Base-by-base conservation (phyloP, 2,888 invertebrate genomes). In the Mythimna ferrago region DNA sequence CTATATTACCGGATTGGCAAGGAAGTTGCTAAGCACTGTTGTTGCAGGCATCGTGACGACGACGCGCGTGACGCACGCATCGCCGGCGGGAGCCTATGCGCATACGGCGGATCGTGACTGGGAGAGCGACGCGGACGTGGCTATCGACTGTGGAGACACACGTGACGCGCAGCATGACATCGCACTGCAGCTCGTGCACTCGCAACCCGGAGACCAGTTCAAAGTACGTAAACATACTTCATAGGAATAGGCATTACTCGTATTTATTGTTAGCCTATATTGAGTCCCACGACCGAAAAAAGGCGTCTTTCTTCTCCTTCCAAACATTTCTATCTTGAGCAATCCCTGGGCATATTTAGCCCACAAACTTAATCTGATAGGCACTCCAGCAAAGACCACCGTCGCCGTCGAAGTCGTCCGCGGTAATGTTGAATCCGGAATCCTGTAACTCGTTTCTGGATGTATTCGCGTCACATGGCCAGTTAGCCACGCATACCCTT, bases 1-100 rank as follows among this genome's bases (percentile, higher is more conserved):
- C 32, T 11, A 7, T 57, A 16, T 5, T 35, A 6, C 4, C 26
- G 11, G n/a, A 38, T 5, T 32, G 16, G 9, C 16, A 10, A 14
- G 16, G 6, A 16, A 53, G 26, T 51, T 32, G 51, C 38, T 35
- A 53, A 70, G n/a, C 16, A n/a, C 21, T 56, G 21, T 7, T 4
- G 26, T 66, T 65, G 65, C 88, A 92, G 97, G 97, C 0, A 91
- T 97, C n/a, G 98, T 98, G 35, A 98, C 98, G 14, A 98, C 98
- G 2, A 97, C 98, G 0, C 96, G 98, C 71, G 97, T 98, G 1
- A 98, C 98, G 0, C 98, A 98, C 90, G 98, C 98, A 6, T 98
- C 98, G 0, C 98, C 98, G 0, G 97, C 97, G 0, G 98, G 97
- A 1, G 93, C 97, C 0, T 98, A 97, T 90, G 98, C 98, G 0